Evolutionary conservation across 2,888 invertebrate genomes (phyloP), one percentile per base, ranked within the genome.

Genomic region (Oxytorus armatus): DNA sequence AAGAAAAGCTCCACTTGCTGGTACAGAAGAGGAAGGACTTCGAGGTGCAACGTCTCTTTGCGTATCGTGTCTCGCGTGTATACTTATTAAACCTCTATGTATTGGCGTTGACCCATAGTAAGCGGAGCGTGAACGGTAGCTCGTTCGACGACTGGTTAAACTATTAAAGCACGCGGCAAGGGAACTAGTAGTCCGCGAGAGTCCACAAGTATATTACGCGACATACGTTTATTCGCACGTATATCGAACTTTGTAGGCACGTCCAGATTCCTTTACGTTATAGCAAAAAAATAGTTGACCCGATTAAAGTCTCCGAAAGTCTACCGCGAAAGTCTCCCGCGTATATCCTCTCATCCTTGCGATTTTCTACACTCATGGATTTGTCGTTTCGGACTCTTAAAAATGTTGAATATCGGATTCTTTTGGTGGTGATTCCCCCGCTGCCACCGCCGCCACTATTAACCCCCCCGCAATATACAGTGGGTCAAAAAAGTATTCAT

Each of bases 41-140:
- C n/a, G 23, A 33, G 55, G 33, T 57, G 69, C 69, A 49, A 57
- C 59, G 57, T 59, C 65, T 57, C 51, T 36, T 44, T 51, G 25
- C 39, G 51, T 57, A 69, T 18, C 8, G 8, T 29, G 33, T 36
- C 63, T 44, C 55, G 21, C 23, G 21, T 44, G 10, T 29, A 10
- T 21, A n/a, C n/a, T n/a, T n/a, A n/a, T 23, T 47, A 23, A 3
- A 23, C 16, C 21, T 8, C 0, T 49, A 23, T 23, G 29, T 21
- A 44, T 29, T 49, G 18, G 75, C 65, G 80, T 63, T 85, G 85
- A 83, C 84, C 85, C 66, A 79, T 65, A 78, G 79, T 83, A 88
- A 88, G 85, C 86, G 88, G 85, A 88, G 88, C 88, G 84, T 87
- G 84, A 88, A 88, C 83, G 80, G 80, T 81, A 79, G 83, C 80